These are phyloP conservation scores for Podotricha telesiphe DNA, from an alignment of 2,888 invertebrate species.

Conservation along the genomic window DNA sequence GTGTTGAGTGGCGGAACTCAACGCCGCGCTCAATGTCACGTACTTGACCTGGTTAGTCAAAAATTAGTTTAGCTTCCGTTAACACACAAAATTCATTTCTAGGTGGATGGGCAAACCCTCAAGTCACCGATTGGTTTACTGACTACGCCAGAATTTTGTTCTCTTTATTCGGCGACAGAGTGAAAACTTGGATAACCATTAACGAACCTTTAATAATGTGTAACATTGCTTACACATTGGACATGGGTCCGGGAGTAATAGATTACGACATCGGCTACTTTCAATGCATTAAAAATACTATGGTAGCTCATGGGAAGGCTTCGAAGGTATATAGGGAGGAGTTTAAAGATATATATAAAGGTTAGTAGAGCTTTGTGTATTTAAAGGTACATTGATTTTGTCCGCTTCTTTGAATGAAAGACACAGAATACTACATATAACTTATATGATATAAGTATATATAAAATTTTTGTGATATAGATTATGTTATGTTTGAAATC, in stretches of 20 bases:
- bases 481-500: too few species aligned
- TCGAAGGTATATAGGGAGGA: slow-evolving; percentile 79
- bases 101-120: slow-evolving; percentile 86
- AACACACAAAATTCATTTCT: too few species aligned
- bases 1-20: too few species aligned
- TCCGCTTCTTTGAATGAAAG: too few species aligned
- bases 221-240: slow-evolving; percentile 63
- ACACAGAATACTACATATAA: too few species aligned
- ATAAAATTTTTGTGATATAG: too few species aligned
- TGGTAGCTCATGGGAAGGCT: slow-evolving; percentile 86
- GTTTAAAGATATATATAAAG: slow-evolving; percentile 66
- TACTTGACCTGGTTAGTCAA: too few species aligned
- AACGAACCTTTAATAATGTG: slow-evolving; percentile 85
- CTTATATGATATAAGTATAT: too few species aligned
- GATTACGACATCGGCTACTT: slow-evolving; percentile 78
- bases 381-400: too few species aligned
- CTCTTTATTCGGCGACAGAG: slow-evolving; percentile 82
- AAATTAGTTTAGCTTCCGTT: too few species aligned
- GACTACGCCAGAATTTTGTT: slow-evolving; percentile 83
- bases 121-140: slow-evolving; percentile 82
- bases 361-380: not conserved
- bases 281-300: slow-evolving; percentile 84
- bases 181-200: slow-evolving; percentile 87
- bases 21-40: too few species aligned
- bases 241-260: slow-evolving; percentile 58